Conservation (phyloP, 2,888 invertebrate species). For the Smittia aterrima region DNA sequence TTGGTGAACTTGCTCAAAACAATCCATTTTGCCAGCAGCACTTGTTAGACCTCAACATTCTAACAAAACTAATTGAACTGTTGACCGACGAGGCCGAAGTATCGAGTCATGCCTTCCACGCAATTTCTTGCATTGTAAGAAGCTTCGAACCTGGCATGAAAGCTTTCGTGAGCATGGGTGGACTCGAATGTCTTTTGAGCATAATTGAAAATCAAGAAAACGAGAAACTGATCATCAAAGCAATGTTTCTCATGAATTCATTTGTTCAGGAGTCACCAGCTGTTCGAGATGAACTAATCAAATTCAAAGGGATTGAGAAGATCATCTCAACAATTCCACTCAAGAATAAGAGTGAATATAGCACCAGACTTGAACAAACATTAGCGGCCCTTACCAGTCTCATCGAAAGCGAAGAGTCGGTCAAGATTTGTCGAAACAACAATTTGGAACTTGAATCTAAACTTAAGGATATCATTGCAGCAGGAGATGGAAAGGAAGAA, state of each 20-base stretch:
- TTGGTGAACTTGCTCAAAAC: constrained; percentile 81
- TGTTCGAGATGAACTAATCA: constrained; percentile 53
- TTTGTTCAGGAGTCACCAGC: constrained; percentile 58
- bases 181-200: constrained; percentile 63
- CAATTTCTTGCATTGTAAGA: constrained; percentile 73
- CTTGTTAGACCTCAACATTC: constrained; percentile 64
- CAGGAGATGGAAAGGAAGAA: constrained; percentile 28
- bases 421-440: constrained; percentile 39
- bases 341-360: constrained; percentile 43
- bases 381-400: constrained; percentile 45
- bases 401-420: constrained; percentile 42
- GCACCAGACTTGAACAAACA: constrained; percentile 45
- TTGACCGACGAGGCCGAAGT: constrained; percentile 60
- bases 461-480: background rate
- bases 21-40: constrained; percentile 77
- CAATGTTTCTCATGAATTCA: constrained; percentile 67
- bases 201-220: constrained; percentile 60
- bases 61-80: constrained; percentile 63
- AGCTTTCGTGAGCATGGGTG: constrained; percentile 63
- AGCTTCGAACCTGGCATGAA: constrained; percentile 62
- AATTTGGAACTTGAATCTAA: constrained; percentile 41
- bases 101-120: constrained; percentile 70
- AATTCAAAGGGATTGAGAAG: constrained; percentile 44
- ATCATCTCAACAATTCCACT: constrained; percentile 44
- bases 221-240: constrained; percentile 64